Evolutionary conservation across 2,113 vertebrate species (phyloP).

Genomic region (Potamarius usumacintae): DNA sequence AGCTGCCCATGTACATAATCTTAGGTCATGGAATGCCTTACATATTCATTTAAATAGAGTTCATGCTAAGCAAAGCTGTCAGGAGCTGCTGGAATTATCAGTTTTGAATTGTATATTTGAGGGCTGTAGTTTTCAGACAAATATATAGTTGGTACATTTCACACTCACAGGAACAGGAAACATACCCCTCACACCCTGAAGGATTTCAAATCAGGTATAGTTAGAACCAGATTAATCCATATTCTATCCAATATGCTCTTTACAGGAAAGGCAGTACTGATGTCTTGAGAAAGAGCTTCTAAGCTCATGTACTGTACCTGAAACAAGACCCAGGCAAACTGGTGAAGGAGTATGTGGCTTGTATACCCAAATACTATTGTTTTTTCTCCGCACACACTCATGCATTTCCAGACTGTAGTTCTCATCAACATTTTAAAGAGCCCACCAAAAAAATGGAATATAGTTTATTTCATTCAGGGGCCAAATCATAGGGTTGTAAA

Average conservation of each 20-base stretch:
- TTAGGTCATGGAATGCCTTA: background rate
- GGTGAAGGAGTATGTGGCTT: background rate
- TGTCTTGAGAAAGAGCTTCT: background rate
- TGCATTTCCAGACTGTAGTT: too few relatives aligned
- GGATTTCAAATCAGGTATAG: background rate
- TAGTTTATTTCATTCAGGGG: too few relatives aligned
- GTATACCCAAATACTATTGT: background rate
- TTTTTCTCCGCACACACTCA: background rate
- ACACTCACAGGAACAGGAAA: background rate
- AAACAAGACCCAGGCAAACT: background rate
- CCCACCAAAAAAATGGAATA: too few relatives aligned
- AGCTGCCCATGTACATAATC: background rate
- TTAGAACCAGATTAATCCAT: background rate
- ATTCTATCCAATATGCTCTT: background rate
- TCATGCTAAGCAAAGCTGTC: background rate
- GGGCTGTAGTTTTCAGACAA: background rate
- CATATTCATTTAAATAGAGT: background rate
- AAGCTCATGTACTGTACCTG: background rate
- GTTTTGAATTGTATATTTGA: background rate
- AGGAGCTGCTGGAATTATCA: background rate
- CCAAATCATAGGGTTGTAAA: too few relatives aligned
- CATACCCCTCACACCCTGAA: background rate
- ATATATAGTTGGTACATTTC: background rate
- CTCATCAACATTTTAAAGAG: too few relatives aligned
- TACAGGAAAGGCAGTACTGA: background rate